phyloP scores from a whole-genome alignment of 2,113 vertebrate genomes.

The Rana temporaria region DNA sequence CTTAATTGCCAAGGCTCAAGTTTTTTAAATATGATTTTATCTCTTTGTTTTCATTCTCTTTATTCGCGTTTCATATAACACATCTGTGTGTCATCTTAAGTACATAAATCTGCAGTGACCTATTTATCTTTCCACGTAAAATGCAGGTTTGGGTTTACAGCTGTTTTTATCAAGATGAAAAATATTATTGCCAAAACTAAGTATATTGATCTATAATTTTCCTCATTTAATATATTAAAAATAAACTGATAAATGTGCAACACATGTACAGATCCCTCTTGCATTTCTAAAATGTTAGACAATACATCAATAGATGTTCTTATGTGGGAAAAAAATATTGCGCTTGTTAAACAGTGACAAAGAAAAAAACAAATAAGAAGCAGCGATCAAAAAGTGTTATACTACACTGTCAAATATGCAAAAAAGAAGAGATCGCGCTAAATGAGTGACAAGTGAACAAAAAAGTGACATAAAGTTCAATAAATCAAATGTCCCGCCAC shows the following conservation, averaged over 20 bases:
- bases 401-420: too few relatives aligned
- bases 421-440: too few relatives aligned
- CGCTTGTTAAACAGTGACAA: too few relatives aligned
- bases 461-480: too few relatives aligned
- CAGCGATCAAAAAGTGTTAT: too few relatives aligned
- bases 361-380: too few relatives aligned
- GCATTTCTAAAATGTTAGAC: neutral
- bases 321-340: too few relatives aligned
- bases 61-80: neutral
- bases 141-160: neutral
- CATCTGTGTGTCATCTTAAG: neutral
- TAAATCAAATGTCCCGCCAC: too few relatives aligned
- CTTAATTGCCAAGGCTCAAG: neutral
- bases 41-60: too few relatives aligned
- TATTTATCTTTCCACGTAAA: constrained; percentile 12
- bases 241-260: neutral
- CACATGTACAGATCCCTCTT: neutral
- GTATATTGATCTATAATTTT: neutral
- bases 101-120: neutral
- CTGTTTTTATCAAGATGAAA: neutral
- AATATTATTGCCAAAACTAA: neutral
- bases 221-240: neutral
- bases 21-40: neutral
- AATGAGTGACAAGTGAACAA: too few relatives aligned
- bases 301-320: neutral